Base-by-base conservation (phyloP, 2,888 invertebrate species). In the Gerris lacustris region DNA sequence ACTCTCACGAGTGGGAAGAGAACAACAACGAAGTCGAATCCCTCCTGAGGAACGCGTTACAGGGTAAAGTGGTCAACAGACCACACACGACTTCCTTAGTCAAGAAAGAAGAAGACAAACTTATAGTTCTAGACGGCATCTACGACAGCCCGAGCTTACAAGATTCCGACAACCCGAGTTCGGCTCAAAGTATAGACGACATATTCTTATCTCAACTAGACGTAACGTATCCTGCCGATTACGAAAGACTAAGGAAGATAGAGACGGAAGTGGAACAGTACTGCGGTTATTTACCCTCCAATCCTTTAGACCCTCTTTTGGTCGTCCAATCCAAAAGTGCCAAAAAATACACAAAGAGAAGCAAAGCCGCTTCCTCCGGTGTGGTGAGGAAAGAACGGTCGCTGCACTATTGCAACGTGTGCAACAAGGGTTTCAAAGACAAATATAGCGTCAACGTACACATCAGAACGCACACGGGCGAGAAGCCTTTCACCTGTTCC, bases 371-470 rank as follows among this genome's bases (percentile, higher is more conserved):
- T 77, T 85, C 81, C 76, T 83, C 84, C 5, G 73, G 73, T 7
- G 76, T 75, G 5, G 71, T 74, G 11, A 67, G 75, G 69, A 93
- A 93, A 79, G 94, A 94, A 79, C 84, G 94, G 76, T 89, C 94
- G 72, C 82, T 96, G 75, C 90, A 99, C 81, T 90, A 95, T 82
- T 88, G 98, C 84, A 88, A 92, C 80, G 91, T 97, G 81, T 96
- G 93, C 82, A 92, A 91, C 77, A 94, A 93, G 80, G 94, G 94
- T 6, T 94, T 94, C 82, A 94, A 94, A 81, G 94, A 94, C 81
- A 94, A 94, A 81, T 98, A 98, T 85, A 92, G 96, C 73, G 94
- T 98, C 71, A 97, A 97, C 80, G 97, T 97, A 67, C 98, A 98
- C 81, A 93, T 97, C 76, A 86, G 97, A 77, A 97, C 97, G 44